Percentiles rank a stretch among this genome's conserved stretches.
Evolutionary conservation across 2,797 vertebrate genomes (phyloP).

Genomic region (Danio jaintianensis): DNA sequence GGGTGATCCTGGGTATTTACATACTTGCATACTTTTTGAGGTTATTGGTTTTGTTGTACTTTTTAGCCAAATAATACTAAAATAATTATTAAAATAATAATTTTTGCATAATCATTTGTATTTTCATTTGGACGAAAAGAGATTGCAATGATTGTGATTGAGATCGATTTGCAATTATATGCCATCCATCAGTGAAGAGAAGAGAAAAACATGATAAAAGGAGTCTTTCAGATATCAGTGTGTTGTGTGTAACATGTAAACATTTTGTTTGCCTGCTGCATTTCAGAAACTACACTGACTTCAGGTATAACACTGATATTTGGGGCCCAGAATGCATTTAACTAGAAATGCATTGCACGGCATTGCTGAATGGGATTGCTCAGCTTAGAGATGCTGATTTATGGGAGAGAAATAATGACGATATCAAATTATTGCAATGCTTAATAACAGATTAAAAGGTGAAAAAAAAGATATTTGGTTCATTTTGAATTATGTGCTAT

Average conservation of each 20-base stretch:
- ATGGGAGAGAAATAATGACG: neutral
- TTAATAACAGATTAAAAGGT: neutral
- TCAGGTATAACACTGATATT: neutral
- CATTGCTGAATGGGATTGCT: neutral
- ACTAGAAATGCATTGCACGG: too few relatives aligned
- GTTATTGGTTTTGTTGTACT: neutral
- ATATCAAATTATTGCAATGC: neutral
- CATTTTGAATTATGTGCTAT: neutral
- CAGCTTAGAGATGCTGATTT: neutral
- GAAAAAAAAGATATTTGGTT: neutral
- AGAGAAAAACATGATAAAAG: conserved; percentile 4
- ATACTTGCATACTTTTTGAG: neutral
- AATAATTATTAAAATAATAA: too few relatives aligned
- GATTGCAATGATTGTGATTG: neutral
- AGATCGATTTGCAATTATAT: neutral
- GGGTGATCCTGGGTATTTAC: too few relatives aligned
- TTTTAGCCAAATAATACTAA: too few relatives aligned
- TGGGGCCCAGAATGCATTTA: neutral
- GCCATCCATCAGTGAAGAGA: neutral
- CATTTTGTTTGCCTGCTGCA: conserved; percentile 10
- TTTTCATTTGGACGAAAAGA: neutral
- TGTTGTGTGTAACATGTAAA: too few relatives aligned
- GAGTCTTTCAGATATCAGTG: neutral
- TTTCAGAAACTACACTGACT: conserved; percentile 13
- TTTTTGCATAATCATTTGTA: too few relatives aligned